Conservation (phyloP, 2,888 invertebrate genomes). For the Epistrophe eligans region DNA sequence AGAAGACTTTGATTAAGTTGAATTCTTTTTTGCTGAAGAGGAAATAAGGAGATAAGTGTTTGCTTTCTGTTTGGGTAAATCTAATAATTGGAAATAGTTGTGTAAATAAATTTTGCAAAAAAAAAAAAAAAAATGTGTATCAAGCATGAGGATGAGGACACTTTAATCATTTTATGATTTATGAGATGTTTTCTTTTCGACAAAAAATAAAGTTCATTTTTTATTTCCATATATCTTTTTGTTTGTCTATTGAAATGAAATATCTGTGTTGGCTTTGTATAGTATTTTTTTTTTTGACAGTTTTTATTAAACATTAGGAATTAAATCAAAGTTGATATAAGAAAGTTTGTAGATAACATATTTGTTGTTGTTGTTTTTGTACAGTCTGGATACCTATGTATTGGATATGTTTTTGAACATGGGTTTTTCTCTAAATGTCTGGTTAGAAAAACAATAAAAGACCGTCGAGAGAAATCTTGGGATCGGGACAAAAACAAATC, state of each 20-base stretch:
- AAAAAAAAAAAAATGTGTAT: not conserved
- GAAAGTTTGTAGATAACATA: not conserved
- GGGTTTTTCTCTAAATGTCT: no score
- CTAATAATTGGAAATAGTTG: conserved; percentile 74
- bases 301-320: not conserved
- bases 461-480: no score
- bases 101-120: conserved; percentile 39
- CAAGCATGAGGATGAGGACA: conserved; percentile 6
- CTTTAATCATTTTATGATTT: conserved; percentile 52
- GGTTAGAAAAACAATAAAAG: no score
- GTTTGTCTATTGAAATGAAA: conserved; percentile 35
- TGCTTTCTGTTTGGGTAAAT: conserved; percentile 72
- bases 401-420: no score
- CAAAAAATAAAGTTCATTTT: conserved; percentile 12
- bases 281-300: not conserved
- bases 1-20: conserved; percentile 72
- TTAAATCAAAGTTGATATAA: not conserved
- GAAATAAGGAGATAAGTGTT: conserved; percentile 71
- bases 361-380: not conserved
- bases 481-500: no score
- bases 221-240: not conserved
- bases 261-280: conserved; percentile 18
- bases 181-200: not conserved
- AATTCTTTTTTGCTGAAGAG: conserved; percentile 51
- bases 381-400: not conserved